These are phyloP conservation scores for Ciconia nigra DNA, from an alignment of 2,797 vertebrate genomes.

Conservation along the genomic window DNA sequence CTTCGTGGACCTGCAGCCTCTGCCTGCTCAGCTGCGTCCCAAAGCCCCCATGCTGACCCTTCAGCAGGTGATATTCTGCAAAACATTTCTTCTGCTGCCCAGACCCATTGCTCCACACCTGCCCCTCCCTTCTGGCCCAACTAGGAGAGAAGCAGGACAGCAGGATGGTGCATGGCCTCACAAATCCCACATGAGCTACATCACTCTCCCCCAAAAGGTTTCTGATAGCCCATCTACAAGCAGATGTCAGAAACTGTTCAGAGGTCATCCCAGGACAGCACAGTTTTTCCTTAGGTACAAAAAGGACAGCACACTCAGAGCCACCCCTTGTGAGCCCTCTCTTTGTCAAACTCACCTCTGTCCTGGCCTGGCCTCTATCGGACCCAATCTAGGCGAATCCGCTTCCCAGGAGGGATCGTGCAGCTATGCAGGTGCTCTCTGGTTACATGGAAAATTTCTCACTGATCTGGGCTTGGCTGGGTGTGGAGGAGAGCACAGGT, in stretches of 20 bases:
- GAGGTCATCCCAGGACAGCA: neutral
- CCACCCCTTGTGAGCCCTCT: neutral
- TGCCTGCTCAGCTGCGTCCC: neutral
- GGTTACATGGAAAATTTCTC: neutral
- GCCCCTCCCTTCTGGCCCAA: neutral
- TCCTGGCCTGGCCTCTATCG: neutral
- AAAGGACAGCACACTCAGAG: neutral
- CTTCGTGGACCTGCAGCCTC: accelerated
- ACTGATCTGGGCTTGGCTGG: conserved; percentile 3
- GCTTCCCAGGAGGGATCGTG: neutral
- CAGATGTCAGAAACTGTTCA: neutral
- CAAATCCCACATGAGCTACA: neutral
- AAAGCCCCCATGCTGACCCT: neutral
- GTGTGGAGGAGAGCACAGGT: neutral
- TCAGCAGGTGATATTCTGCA: neutral
- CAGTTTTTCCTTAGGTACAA: neutral
- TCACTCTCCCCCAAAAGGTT: neutral
- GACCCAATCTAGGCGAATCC: neutral
- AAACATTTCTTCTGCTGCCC: neutral
- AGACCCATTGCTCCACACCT: neutral
- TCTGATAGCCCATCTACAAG: neutral
- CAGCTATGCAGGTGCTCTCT: neutral
- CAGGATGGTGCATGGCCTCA: neutral
- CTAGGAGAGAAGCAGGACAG: neutral
- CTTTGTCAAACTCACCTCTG: neutral